These are phyloP conservation scores for Parauchenoglanis punctatus DNA, from an alignment of 2,797 vertebrate genomes.

Conservation along the genomic window DNA sequence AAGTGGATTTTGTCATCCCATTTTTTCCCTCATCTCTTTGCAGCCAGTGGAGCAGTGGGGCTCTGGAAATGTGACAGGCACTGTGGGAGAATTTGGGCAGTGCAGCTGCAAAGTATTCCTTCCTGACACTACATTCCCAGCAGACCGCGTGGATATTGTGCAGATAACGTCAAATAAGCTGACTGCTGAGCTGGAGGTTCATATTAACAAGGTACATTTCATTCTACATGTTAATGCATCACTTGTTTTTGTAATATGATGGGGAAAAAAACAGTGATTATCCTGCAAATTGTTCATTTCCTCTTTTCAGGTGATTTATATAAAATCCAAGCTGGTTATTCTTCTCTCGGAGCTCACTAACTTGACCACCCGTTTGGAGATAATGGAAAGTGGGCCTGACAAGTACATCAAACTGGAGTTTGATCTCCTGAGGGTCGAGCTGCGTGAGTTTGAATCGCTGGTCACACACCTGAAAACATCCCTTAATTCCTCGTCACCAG, in stretches of 20 bases:
- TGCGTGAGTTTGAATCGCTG: slow-evolving; percentile 75
- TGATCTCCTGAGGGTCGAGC: slow-evolving; percentile 81
- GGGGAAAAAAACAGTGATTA: not conserved
- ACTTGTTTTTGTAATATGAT: not conserved
- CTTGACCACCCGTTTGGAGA: slow-evolving; percentile 72
- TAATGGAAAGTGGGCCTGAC: slow-evolving; percentile 71
- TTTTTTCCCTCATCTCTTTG: not conserved
- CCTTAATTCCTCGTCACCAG: slow-evolving; percentile 64
- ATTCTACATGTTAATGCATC: not conserved
- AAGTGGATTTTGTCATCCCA: not conserved
- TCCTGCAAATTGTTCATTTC: not conserved
- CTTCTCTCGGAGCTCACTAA: slow-evolving; percentile 78
- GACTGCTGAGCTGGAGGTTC: slow-evolving; percentile 66
- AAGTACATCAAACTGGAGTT: slow-evolving; percentile 85
- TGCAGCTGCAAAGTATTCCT: slow-evolving; percentile 82
- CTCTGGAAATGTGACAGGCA: slow-evolving; percentile 75
- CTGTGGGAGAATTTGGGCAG: slow-evolving; percentile 71
- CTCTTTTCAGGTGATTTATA: slow-evolving; percentile 73
- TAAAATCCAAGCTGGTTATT: slow-evolving; percentile 69
- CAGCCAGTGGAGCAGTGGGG: slow-evolving; percentile 69
- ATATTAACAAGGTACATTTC: slow-evolving; percentile 65
- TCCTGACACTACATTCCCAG: slow-evolving; percentile 83
- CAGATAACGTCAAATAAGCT: slow-evolving; percentile 68
- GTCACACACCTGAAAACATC: slow-evolving; percentile 72
- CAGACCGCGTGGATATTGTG: slow-evolving; percentile 74